These are phyloP conservation scores for Volucella zonaria DNA, from an alignment of 2,888 invertebrate genomes.

Conservation along the genomic window DNA sequence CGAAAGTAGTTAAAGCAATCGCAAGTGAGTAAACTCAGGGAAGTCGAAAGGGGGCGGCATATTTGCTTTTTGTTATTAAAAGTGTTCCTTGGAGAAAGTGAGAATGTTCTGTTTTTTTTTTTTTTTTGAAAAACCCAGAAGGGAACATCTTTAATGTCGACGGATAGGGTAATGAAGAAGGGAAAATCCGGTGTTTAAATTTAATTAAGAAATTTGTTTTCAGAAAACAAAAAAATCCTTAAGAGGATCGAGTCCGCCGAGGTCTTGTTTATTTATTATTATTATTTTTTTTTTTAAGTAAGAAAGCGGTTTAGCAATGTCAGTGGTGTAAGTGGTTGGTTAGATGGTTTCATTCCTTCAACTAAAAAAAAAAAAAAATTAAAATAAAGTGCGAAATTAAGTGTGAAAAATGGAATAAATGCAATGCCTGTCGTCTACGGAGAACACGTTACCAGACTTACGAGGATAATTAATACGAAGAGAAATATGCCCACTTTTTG, in stretches of 20 bases:
- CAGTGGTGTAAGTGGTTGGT: constrained; percentile 4
- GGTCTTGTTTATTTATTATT: not conserved
- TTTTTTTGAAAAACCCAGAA: constrained; percentile 1
- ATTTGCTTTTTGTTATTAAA: constrained; percentile 7
- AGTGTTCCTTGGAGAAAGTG: constrained; percentile 41
- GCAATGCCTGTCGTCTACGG: not conserved
- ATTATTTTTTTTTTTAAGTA: constrained; percentile 9
- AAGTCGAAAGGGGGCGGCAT: constrained; percentile 12
- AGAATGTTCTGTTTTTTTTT: constrained; percentile 8
- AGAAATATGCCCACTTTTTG: not conserved
- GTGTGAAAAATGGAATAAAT: constrained; percentile 35
- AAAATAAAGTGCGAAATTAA: constrained; percentile 44
- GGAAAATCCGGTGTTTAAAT: constrained; percentile 29
- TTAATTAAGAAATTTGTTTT: constrained; percentile 51
- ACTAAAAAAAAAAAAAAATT: constrained; percentile 12
- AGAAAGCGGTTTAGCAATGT: not conserved
- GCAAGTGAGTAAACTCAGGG: constrained; percentile 28
- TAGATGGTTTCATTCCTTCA: not conserved
- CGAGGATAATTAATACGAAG: constrained; percentile 1
- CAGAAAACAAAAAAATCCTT: not conserved
- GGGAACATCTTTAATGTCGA: not conserved
- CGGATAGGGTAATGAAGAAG: too few species aligned
- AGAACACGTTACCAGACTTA: not conserved
- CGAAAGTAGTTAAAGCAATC: constrained; percentile 34
- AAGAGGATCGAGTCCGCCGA: not conserved